Base-by-base conservation (phyloP, 2,888 invertebrate genomes). In the Cryptocheilus praepositus region DNA sequence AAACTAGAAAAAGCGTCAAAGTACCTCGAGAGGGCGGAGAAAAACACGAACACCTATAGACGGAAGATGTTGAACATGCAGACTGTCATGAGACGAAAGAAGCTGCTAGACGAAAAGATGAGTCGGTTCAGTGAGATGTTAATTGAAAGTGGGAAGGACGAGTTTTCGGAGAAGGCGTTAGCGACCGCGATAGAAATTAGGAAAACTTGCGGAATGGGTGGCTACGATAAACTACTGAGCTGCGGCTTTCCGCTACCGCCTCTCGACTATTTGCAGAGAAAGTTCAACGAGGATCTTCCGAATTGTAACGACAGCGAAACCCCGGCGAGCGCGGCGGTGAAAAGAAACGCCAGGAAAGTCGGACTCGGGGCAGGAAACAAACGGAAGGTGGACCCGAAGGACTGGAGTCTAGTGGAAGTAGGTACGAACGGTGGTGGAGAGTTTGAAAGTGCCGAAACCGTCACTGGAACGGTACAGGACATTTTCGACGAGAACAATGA, bases 1-100 rank as follows among this genome's bases (percentile, higher is more conserved):
- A 88, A 88, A 62, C 70, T 88, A 13, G 83, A 83, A 13, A 86
- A 86, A 59, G 87, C 87, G 0, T 84, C 88, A 0, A 87, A 87
- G 58, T 85, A 82, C 62, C 83, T 87, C 3, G 87, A 87, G n/a
- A 77, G 87, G 36, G 83, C 86, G 8, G 86, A 86, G 64, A 86
- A 82, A 49, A 88, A 87, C 61, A 78, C 84, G 0, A 84, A 83
- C 21, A 87, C 82, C 0, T 88, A 86, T 44, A 82, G 79, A 25
- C 82, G 82, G 28, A 86, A 86, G 64, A 83, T 88, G 81, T 71
- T 83, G 8, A 84, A 77, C 16, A 83, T 88, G 83, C 86, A 85
- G 65, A 81, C 83, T 7, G 63, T 83, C 8, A 66, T 87, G 46
- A 74, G 81, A 56, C 74, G 84, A 15, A 83, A 81, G 61, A 83